Base-by-base conservation (phyloP, 1,140 invertebrate species). In the Cecropterus lyciades region DNA sequence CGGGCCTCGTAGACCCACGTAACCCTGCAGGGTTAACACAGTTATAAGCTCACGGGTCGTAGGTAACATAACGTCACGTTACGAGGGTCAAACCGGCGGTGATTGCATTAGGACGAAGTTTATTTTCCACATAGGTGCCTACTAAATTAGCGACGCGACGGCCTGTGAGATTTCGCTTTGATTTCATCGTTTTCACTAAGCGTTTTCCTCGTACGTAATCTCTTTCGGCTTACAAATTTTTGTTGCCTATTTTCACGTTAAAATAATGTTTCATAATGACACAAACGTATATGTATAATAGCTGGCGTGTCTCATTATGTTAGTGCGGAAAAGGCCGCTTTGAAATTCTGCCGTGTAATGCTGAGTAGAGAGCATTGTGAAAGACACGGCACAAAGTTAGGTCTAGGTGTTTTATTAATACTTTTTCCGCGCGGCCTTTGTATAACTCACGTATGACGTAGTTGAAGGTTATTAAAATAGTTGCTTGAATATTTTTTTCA, bases 61-160 rank as follows among this genome's bases (percentile, higher is more conserved):
- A 83, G 77, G 72, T 82, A 85, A 87, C 77, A 79, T 84, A 80
- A 79, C 76, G 71, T 70, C 65, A 56, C 65, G 76, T 86, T 84
- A 88, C 79, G 76, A 87, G 87, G 87, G 87, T 89, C 83, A 84
- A 83, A 76, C 72, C 77, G 69, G 56, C 76, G 65, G 75, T 88
- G 87, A 88, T 87, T 89, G 79, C 79, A 74, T 88, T 84, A 72
- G 66, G 56, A 77, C 73, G 57, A 69, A 81, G 70, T 86, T 84
- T 84, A 83, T 85, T 87, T 81, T 82, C 70, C 72, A 69, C 70
- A 43, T 70, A 60, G 64, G 53, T 70, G 53, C 60, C 66, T 71
- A 77, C 67, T 74, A 73, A 79, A 75, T 83, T 77, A 75, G 74
- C 62, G 53, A 69, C 66, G 66, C 45, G 16, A 33, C 73, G 51